phyloP scores from a whole-genome alignment of 2,113 vertebrate species.

The Oreotragus oreotragus region DNA sequence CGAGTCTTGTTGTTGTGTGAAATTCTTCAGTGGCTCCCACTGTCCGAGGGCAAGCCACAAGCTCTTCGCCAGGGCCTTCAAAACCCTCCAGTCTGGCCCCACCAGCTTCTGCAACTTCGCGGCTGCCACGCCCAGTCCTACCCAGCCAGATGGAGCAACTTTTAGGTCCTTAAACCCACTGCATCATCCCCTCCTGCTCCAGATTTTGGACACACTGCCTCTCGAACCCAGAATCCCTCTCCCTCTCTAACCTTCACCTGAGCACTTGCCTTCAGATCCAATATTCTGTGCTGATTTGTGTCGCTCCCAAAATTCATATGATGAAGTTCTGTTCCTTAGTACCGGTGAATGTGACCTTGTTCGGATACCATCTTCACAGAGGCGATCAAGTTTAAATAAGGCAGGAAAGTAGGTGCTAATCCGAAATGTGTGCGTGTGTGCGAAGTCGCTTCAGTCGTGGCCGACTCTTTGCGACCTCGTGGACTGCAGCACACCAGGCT shows the following conservation, averaged over 20 bases:
- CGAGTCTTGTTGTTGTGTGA: too few species aligned
- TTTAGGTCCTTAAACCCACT: background rate
- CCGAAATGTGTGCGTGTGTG: background rate
- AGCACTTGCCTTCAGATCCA: background rate
- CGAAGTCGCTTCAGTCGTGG: rapidly evolving
- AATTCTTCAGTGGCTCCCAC: background rate
- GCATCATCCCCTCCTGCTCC: background rate
- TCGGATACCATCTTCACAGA: background rate
- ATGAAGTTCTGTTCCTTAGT: background rate
- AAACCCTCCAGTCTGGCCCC: background rate
- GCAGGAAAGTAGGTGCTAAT: background rate
- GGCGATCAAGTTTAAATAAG: background rate
- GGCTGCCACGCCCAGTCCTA: rapidly evolving
- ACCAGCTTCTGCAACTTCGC: background rate
- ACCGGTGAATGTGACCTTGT: background rate
- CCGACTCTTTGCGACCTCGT: rapidly evolving
- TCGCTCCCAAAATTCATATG: background rate
- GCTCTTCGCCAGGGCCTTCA: background rate
- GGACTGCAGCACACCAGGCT: background rate
- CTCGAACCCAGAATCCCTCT: background rate
- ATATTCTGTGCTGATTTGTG: background rate
- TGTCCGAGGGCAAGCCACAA: background rate
- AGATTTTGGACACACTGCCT: background rate
- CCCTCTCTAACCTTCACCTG: background rate
- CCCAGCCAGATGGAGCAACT: background rate